Evolutionary conservation across 1,140 invertebrate genomes (phyloP), one percentile per base, ranked within the genome.

Genomic region (Calephelis virginiensis): DNA sequence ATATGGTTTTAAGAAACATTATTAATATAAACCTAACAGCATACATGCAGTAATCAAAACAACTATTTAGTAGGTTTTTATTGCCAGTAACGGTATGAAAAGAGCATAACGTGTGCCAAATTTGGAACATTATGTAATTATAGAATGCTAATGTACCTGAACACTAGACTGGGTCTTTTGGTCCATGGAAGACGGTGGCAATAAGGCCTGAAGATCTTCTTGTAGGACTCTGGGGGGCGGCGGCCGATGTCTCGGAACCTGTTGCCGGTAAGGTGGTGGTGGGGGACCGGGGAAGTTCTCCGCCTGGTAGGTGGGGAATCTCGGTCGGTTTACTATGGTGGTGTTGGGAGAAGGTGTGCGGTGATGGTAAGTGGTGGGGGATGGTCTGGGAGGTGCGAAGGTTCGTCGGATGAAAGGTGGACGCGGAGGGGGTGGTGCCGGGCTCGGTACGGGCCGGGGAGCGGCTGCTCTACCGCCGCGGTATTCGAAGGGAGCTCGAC

Each of bases 81-180:
- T 17, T 17, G 17, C 17, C 17, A 17, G 28, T 28, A 28, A 0
- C 2, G 28, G 28, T 28, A 3, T 28, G 28, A 28, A 28, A 28
- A 28, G 28, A 2, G 28, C 28, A 28, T 28, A 28, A 28, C 28
- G 28, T 43, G 40, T 43, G 40, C 8, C 8, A 43, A 43, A 43
- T 43, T 43, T 43, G 8, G 40, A 43, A 43, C 40, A 43, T 5
- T 43, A 9, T 43, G 5, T 43, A 43, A 43, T 43, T 43, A 9
- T 5, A 9, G 8, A 43, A 43, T 28, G 5, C 48, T 69, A 14
- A 56, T 56, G 38, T 60, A 89, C 93, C 82, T 93, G 93, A 71
- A 92, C 92, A 82, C 92, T 93, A 38, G 91, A 93, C 74, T 93
- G 92, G 12, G 93, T 93, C 68, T 90, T 93, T 70, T 92, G 93